phyloP scores from a whole-genome alignment of 64 coral and sea anemone species.

The Astreopora myriophthalma region DNA sequence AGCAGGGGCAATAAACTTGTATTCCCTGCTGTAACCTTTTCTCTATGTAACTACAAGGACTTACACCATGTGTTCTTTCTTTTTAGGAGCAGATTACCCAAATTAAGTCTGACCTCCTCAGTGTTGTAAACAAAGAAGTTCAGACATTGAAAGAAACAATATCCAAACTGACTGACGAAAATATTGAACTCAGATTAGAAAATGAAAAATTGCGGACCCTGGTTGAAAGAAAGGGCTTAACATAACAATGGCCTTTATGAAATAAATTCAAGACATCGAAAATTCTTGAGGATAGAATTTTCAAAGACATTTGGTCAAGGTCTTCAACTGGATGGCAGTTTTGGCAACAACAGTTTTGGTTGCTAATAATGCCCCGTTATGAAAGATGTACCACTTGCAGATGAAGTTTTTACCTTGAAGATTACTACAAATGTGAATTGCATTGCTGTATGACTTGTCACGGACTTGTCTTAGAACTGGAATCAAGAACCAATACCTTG shows the following conservation, averaged over 20 bases:
- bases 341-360: background rate
- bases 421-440: background rate
- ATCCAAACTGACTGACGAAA: slow-evolving; percentile 94
- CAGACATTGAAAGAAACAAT: slow-evolving; percentile 97
- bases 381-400: background rate
- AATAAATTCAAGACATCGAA: background rate
- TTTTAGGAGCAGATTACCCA: slow-evolving; percentile 92
- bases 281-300: background rate
- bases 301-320: background rate
- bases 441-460: background rate
- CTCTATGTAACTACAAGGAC: background rate
- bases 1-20: too few relatives aligned
- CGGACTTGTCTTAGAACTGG: background rate
- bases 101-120: slow-evolving; percentile 89
- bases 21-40: too few relatives aligned
- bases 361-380: background rate
- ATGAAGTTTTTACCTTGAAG: background rate
- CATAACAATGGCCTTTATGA: background rate
- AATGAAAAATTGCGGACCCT: slow-evolving; percentile 87
- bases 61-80: background rate
- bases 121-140: slow-evolving; percentile 93
- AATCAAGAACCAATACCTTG: background rate
- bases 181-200: slow-evolving; percentile 86
- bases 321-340: background rate
- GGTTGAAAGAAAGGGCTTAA: slow-evolving; percentile 16